Evolutionary conservation across 2,888 invertebrate genomes (phyloP), one percentile per base, ranked within the genome.

Genomic region (Hirtodrosophila histrioides): DNA sequence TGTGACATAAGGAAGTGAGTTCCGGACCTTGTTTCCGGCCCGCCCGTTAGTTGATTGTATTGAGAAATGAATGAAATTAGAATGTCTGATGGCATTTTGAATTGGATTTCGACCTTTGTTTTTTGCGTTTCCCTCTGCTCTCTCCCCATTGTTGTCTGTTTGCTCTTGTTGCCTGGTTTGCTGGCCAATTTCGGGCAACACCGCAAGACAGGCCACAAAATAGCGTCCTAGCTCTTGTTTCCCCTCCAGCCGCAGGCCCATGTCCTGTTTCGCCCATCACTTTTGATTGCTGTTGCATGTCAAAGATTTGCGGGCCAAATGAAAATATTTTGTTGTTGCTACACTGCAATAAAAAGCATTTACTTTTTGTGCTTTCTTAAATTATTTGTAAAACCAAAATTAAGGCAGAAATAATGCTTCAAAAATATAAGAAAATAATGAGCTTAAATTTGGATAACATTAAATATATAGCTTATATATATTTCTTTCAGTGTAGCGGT

Each of bases 61-160:
- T 86, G 84, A 84, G 86, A 84, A 83, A 86, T 81, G 81, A 78
- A 84, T 84, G 86, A 83, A 83, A 83, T 86, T 86, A 83, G 83
- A 83, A 83, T 83, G 86, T 84, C 86, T 83, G 86, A 86, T 86
- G 84, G 81, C 79, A 83, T 77, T 83, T 84, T 80, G 82, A 86
- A 83, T 86, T 83, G 82, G 84, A 84, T 86, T 81, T 84, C 58
- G 58, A 43, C 73, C 41, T 75, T 74, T 66, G 53, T 71, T 70
- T 66, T 61, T 56, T 57, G 39, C 27, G 60, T 55, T 12, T 37
- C 23, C 6, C 39, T 37, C 29, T 37, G 17, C 12, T 24, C n/a
- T 35, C 3, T 40, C 10, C 8, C 46, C 37, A 35, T 51, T 44
- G 57, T 44, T 31, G 50, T 58, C 60, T 67, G 39, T 53, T 23